Conservation (phyloP, 2,888 invertebrate genomes). For the Drosophila antonietae region DNA sequence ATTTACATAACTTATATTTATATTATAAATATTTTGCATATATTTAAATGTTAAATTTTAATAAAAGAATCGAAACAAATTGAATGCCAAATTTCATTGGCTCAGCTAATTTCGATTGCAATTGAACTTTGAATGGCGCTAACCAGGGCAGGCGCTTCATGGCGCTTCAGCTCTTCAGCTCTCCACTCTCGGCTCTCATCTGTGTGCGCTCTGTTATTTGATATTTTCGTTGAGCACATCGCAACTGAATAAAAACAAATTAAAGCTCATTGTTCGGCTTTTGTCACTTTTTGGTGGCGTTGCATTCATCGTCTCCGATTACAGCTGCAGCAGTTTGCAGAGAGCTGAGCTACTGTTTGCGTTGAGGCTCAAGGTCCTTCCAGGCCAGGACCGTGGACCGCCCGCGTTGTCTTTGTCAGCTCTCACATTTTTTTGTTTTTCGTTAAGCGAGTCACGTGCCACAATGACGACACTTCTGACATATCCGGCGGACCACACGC, state of each 20-base stretch:
- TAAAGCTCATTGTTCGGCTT: conserved; percentile 65
- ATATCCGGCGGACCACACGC: conserved; percentile 80
- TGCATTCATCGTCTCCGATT: conserved; percentile 62
- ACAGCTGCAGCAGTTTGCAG: conserved; percentile 33
- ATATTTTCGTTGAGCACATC: conserved; percentile 23
- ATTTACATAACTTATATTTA: too few species aligned
- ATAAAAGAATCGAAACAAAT: background rate
- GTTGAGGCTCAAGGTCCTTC: conserved; percentile 29
- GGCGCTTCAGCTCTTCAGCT: background rate
- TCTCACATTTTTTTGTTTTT: conserved; percentile 26
- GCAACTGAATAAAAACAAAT: conserved; percentile 58
- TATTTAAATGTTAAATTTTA: background rate
- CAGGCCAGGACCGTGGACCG: conserved; percentile 55
- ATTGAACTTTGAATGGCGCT: conserved; percentile 5
- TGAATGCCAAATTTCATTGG: too few species aligned
- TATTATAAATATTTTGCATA: background rate
- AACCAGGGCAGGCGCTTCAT: background rate
- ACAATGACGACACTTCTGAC: conserved; percentile 76
- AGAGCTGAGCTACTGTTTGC: background rate
- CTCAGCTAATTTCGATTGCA: background rate
- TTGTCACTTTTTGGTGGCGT: conserved; percentile 41
- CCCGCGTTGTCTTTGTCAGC: conserved; percentile 61
- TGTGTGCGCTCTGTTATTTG: conserved; percentile 11
- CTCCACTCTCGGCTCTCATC: background rate
- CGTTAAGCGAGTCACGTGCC: conserved; percentile 71